Evolutionary conservation across 2,113 vertebrate species (phyloP), one percentile per base, ranked within the genome.

Genomic region (Mugil cephalus): DNA sequence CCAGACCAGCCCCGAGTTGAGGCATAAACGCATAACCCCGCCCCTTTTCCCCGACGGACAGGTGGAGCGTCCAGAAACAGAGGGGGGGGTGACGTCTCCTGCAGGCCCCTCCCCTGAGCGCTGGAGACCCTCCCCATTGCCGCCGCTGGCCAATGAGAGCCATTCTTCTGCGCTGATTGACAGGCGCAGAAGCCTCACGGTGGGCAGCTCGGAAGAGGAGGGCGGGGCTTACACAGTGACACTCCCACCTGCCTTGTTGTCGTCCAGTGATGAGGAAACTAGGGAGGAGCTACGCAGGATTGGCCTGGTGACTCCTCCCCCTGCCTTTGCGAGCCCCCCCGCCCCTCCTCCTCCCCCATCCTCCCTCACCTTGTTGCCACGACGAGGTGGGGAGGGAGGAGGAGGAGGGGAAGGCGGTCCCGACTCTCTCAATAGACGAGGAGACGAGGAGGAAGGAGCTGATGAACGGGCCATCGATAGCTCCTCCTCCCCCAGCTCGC

Each of bases 181-280:
- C 72, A 82, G 92, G 46, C 96, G 96, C 1, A 85, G 96, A 2
- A 95, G 95, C 35, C 80, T 96, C 2, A 97, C 96, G 14, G 95
- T 99, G 69, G 97, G 96, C 53, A 99, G 98, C 80, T 99, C 98
- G 0, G 98, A 99, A 79, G 98, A 99, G 69, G 97, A 95, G 10
- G 96, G 97, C 46, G 94, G 96, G 80, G 96, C 96, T 69, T 97
- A 96, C n/a, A 95, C 96, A 0, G 96, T 98, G 5, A 97, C 96
- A 34, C 94, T 99, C 58, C 98, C 98, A 0, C 97, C 97, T 0
- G 96, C 97, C 0, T 93, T 98, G 85, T 70, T 99, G 80, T 98
- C 98, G 2, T 99, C 98, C 1, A 99, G 98, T 0, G 98, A 99
- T 0, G 98, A 99, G 87, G 98, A 99, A 88, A 99, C 98, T 1